A percentile compares a stretch with the other conserved stretches of the same genome.
Evolutionary conservation across 2,888 invertebrate species (phyloP).

Genomic region (Marronus borbonicus): DNA sequence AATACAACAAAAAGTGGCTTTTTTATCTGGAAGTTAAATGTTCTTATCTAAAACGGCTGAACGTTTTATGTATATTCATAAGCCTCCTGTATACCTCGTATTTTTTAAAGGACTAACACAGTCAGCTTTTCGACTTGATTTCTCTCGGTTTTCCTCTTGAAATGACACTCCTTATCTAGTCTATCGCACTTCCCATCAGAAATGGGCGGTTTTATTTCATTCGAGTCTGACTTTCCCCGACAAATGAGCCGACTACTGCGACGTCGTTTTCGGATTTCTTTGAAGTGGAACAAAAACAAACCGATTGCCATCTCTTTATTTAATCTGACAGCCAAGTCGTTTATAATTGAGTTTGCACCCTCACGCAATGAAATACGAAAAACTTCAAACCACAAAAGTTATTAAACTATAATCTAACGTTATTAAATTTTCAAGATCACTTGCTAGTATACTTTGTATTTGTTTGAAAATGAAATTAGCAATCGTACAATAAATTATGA

Average conservation of each 20-base stretch:
- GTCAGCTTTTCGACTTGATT: conserved; percentile 12
- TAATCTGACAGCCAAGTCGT: conserved; percentile 30
- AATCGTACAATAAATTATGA: no score
- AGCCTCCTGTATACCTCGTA: background rate
- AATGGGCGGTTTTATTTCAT: conserved; percentile 34
- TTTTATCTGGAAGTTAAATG: background rate
- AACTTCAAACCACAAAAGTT: no score
- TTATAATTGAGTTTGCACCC: conserved; percentile 39
- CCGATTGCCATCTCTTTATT: conserved; percentile 28
- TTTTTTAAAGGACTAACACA: conserved; percentile 1
- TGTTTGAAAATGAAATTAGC: no score
- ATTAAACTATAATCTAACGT: no score
- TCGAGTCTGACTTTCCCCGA: conserved; percentile 12
- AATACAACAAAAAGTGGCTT: no score
- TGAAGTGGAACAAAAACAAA: conserved; percentile 32
- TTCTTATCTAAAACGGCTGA: background rate
- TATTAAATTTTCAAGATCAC: no score
- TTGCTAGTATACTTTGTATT: no score
- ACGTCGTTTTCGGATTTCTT: conserved; percentile 12
- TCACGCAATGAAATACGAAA: background rate
- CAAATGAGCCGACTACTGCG: conserved; percentile 15
- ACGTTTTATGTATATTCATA: no score
- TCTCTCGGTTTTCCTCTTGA: conserved; percentile 29
- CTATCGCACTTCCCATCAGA: conserved; percentile 15
- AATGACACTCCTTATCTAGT: conserved; percentile 12